phyloP scores from a whole-genome alignment of 2,888 invertebrate genomes.

The Drosophila emarginata region DNA sequence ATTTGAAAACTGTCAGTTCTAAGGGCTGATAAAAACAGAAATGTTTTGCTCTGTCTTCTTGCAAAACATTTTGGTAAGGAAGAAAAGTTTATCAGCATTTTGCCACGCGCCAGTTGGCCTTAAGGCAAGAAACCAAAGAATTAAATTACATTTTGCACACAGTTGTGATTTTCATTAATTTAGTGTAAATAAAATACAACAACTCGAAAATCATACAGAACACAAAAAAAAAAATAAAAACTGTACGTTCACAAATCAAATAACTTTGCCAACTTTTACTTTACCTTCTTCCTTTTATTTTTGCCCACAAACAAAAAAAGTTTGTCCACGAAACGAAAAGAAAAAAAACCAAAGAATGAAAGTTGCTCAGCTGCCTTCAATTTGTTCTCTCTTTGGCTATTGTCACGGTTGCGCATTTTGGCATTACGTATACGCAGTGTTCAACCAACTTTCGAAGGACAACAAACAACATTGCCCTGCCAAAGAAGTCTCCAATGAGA shows the following conservation, averaged over 20 bases:
- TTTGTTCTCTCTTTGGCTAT: constrained; percentile 26
- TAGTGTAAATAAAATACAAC: constrained; percentile 63
- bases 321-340: constrained; percentile 39
- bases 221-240: constrained; percentile 39
- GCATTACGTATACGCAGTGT: constrained; percentile 58
- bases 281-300: neutral
- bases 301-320: constrained; percentile 61
- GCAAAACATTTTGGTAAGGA: constrained; percentile 10
- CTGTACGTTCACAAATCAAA: constrained; percentile 66
- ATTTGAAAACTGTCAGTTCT: constrained; percentile 68
- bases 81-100: constrained; percentile 30
- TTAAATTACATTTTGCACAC: constrained; percentile 73
- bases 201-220: constrained; percentile 35
- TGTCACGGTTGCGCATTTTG: constrained; percentile 49
- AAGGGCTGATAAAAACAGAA: constrained; percentile 56
- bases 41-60: constrained; percentile 20
- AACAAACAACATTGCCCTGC: constrained; percentile 29
- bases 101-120: constrained; percentile 51
- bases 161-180: constrained; percentile 75
- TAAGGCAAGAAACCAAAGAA: constrained; percentile 38
- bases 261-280: constrained; percentile 66
- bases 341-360: constrained; percentile 6
- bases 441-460: constrained; percentile 38
- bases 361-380: constrained; percentile 31
- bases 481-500: constrained; percentile 9